Conservation (phyloP, 2,888 invertebrate genomes). For the Xestobium rufovillosum region DNA sequence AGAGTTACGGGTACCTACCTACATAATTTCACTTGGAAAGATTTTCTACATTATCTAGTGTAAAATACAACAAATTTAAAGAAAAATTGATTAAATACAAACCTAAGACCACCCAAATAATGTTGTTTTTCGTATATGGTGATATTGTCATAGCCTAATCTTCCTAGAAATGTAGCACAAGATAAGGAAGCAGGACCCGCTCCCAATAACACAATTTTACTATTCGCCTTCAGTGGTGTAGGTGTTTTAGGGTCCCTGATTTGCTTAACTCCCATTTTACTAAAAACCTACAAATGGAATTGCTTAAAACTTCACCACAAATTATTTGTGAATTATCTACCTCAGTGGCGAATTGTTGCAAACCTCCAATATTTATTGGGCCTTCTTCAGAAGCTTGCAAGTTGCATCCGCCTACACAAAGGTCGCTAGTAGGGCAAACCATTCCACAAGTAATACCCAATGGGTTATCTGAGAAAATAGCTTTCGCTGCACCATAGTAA, state of each 20-base stretch:
- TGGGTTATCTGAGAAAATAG: constrained; percentile 96
- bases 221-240: constrained; percentile 49
- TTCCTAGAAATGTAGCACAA: constrained; percentile 90
- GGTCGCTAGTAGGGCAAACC: constrained; percentile 98
- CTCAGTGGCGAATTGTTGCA: constrained; percentile 96
- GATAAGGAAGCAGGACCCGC: constrained; percentile 96
- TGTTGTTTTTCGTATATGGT: constrained; percentile 87
- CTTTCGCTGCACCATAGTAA: constrained; percentile 94
- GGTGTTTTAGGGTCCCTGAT: constrained; percentile 67
- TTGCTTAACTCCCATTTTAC: constrained; percentile 88
- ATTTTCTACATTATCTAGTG: too few species aligned
- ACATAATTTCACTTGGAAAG: too few species aligned
- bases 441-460: constrained; percentile 92
- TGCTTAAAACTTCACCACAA: background rate
- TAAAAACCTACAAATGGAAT: constrained; percentile 63
- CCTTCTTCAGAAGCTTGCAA: constrained; percentile 94
- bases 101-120: constrained; percentile 87
- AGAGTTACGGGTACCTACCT: too few species aligned
- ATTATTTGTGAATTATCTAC: constrained; percentile 42
- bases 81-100: constrained; percentile 2
- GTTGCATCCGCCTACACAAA: constrained; percentile 98
- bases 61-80: too few species aligned
- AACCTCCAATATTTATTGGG: constrained; percentile 95
- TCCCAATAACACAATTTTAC: constrained; percentile 81
- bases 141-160: constrained; percentile 85